Evolutionary conservation across 2,888 invertebrate species (phyloP).

Genomic region (Agonopterix alstromeriana): DNA sequence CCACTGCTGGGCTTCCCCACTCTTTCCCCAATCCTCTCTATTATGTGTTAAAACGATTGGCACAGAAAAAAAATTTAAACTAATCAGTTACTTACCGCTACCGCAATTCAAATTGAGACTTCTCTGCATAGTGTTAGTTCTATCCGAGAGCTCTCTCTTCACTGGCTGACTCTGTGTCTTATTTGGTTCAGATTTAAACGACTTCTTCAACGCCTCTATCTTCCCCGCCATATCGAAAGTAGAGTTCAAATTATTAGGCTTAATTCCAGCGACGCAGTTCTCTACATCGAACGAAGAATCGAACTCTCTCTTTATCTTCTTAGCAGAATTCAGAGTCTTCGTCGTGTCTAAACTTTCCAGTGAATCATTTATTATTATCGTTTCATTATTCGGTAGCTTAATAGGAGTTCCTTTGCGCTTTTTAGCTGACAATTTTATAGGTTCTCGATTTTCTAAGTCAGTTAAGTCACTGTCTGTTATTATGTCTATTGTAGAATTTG

Average conservation of each 20-base stretch:
- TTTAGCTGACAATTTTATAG: slow-evolving; percentile 23
- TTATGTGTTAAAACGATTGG: too few relatives aligned
- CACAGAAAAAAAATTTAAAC: too few relatives aligned
- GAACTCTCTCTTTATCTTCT: slow-evolving; percentile 48
- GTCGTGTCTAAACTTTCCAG: slow-evolving; percentile 50
- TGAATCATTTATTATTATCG: slow-evolving; percentile 63
- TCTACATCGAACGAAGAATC: slow-evolving; percentile 33
- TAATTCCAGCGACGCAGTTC: slow-evolving; percentile 31
- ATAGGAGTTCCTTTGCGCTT: slow-evolving; percentile 65
- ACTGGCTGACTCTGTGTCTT: slow-evolving; percentile 18
- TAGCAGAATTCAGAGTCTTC: slow-evolving; percentile 46
- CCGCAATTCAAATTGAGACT: slow-evolving; percentile 40
- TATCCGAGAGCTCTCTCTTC: slow-evolving; percentile 48
- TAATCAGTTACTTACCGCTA: slow-evolving; percentile 18
- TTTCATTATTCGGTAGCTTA: slow-evolving; percentile 52
- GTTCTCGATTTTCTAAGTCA: slow-evolving; percentile 48
- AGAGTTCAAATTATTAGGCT: slow-evolving; percentile 58
- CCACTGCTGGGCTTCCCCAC: too few relatives aligned
- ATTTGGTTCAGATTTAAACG: slow-evolving; percentile 26
- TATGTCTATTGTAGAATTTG: slow-evolving; percentile 33
- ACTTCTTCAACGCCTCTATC: slow-evolving; percentile 34
- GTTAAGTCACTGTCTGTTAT: slow-evolving; percentile 53
- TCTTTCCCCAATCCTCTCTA: too few relatives aligned
- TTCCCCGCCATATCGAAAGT: slow-evolving; percentile 63
- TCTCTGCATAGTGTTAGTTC: slow-evolving; percentile 50